Evolutionary conservation across 2,113 vertebrate genomes (phyloP), one percentile per base, ranked within the genome.

Genomic region (Regulus satrapa): DNA sequence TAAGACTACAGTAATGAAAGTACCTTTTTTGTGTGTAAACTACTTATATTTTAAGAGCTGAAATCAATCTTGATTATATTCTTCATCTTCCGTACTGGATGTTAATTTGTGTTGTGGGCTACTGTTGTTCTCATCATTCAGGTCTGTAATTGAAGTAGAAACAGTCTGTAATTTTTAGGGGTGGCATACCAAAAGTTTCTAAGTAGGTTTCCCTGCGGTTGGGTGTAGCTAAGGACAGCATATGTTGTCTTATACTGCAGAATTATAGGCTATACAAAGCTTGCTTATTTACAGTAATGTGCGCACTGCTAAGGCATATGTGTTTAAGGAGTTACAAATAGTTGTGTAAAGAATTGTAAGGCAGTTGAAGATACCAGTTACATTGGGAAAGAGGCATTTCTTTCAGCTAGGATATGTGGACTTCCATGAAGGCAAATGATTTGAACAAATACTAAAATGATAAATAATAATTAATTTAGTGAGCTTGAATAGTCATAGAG

Each of bases 101-200:
- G 40, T 16, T 81, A 49, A 31, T 79, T 84, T 81, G 40, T 52
- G 8, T 43, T 69, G 51, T 74, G 79, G 8, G 5, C 64, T 45
- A 2, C 64, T 40, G 43, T 25, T 71, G 28, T 49, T 85, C 31
- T 55, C 31, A 28, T 91, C 13, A 1, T n/a, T 40, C 0, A 0
- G n/a, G 23, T 73, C 73, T 95, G 69, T 87, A 81, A 89, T 52
- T 91, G 73, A 29, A 72, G 38, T 46, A 51, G 63, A 41, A 73
- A 18, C 5, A 15, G 20, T 25, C 63, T 88, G 34, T 81, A 77
- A 94, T 94, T 77, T 43, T 72, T 49, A 24, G 21, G 54, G 28
- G 14, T 87, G 75, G 45, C 54, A 40, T 3, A 10, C 38, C 3
- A 18, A 3, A 45, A 34, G 58, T 59, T 89, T 84, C 4, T 78